Percentiles rank a stretch among this genome's conserved stretches.
Evolutionary conservation across 2,113 vertebrate genomes (phyloP).

Genomic region (Nycticryphes semicollaris): DNA sequence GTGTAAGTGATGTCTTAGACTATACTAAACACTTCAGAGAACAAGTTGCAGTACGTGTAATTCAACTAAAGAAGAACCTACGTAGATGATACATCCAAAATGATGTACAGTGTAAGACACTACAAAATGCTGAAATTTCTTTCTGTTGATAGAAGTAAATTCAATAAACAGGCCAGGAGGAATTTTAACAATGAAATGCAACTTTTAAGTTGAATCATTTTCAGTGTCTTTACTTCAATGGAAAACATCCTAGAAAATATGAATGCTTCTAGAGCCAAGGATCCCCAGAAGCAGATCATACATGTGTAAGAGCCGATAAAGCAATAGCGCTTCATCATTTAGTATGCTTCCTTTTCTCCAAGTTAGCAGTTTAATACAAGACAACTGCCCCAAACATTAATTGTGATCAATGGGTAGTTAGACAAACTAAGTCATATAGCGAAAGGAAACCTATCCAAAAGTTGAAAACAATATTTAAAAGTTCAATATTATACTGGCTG

Average conservation of each 20-base stretch:
- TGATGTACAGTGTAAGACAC: not conserved
- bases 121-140: not conserved
- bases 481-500: not conserved
- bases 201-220: not conserved
- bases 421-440: not conserved
- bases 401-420: not conserved
- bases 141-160: not conserved
- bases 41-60: not conserved
- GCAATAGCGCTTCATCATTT: not conserved
- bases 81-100: not conserved
- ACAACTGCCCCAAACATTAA: not conserved
- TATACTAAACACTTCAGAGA: not conserved
- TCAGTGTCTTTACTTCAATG: not conserved
- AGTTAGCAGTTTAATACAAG: not conserved
- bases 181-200: not conserved
- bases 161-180: not conserved
- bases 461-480: not conserved
- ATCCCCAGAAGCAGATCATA: not conserved
- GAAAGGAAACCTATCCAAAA: not conserved
- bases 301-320: not conserved
- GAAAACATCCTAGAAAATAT: not conserved
- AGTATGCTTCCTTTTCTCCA: not conserved
- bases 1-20: accelerated
- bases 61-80: not conserved
- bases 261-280: not conserved